phyloP scores from a whole-genome alignment of 2,888 invertebrate species.

The Cyaniris semiargus region DNA sequence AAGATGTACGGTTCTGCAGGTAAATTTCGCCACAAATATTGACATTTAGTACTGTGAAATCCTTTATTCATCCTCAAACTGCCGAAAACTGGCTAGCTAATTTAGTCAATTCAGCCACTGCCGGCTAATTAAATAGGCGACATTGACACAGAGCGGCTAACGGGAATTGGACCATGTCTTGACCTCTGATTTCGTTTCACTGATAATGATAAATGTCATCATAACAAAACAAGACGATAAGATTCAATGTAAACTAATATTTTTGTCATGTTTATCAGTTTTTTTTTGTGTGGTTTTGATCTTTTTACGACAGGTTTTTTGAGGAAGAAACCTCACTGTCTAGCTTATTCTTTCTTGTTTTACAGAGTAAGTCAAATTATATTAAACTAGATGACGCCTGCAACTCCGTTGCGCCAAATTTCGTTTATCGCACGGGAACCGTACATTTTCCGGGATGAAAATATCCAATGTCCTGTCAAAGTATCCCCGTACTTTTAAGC shows the following conservation, averaged over 20 bases:
- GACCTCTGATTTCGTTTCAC: not conserved
- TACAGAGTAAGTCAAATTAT: no score
- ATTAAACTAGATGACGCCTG: no score
- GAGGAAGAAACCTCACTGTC: no score
- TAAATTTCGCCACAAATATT: no score
- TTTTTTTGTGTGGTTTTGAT: not conserved
- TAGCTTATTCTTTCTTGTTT: no score
- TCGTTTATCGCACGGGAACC: no score
- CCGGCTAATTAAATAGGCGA: not conserved
- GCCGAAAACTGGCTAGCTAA: not conserved
- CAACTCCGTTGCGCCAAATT: no score
- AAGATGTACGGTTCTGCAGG: no score
- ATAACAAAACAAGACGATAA: slow-evolving; percentile 19
- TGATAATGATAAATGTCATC: not conserved
- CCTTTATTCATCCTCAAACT: not conserved
- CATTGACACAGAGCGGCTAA: slow-evolving; percentile 15
- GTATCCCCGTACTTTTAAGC: not conserved
- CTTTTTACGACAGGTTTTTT: not conserved
- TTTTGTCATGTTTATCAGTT: not conserved
- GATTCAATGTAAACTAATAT: not conserved
- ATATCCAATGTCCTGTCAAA: not conserved
- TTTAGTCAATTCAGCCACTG: not conserved
- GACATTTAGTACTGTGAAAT: not conserved
- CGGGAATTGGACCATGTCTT: slow-evolving; percentile 9
- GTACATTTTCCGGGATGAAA: no score